Evolutionary conservation across 2,797 vertebrate species (phyloP).

Genomic region (Hirundo rustica): DNA sequence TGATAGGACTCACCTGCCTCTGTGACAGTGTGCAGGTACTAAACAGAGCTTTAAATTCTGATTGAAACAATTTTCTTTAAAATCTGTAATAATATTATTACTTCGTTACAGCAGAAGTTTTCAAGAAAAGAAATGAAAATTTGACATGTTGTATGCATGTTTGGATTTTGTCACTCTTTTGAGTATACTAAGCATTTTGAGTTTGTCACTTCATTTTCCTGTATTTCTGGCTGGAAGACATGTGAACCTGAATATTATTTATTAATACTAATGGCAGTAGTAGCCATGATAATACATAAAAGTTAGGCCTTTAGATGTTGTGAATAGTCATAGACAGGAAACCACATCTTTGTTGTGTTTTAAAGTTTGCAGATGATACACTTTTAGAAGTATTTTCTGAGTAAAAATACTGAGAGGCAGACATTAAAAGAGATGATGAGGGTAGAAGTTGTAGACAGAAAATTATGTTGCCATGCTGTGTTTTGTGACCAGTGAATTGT

Average conservation of each 20-base stretch:
- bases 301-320: not conserved
- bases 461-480: not conserved
- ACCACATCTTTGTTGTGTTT: not conserved
- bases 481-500: not conserved
- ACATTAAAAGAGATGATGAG: not conserved
- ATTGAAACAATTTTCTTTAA: not conserved
- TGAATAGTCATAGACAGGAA: not conserved
- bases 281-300: not conserved
- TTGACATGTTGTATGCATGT: not conserved
- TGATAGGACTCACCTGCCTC: not conserved
- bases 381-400: not conserved
- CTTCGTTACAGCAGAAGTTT: not conserved
- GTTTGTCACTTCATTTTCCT: not conserved
- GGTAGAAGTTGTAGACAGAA: not conserved
- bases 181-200: not conserved
- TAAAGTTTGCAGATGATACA: not conserved
- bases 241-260: not conserved
- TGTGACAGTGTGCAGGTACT: not conserved
- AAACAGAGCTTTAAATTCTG: not conserved
- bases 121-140: not conserved
- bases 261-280: not conserved
- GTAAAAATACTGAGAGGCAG: not conserved
- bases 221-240: not conserved
- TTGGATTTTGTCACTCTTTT: not conserved
- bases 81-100: not conserved